Percentiles rank a stretch among this genome's conserved stretches.
These are phyloP conservation scores for Passer domesticus DNA, from an alignment of 2,113 vertebrate genomes.

Conservation along the genomic window DNA sequence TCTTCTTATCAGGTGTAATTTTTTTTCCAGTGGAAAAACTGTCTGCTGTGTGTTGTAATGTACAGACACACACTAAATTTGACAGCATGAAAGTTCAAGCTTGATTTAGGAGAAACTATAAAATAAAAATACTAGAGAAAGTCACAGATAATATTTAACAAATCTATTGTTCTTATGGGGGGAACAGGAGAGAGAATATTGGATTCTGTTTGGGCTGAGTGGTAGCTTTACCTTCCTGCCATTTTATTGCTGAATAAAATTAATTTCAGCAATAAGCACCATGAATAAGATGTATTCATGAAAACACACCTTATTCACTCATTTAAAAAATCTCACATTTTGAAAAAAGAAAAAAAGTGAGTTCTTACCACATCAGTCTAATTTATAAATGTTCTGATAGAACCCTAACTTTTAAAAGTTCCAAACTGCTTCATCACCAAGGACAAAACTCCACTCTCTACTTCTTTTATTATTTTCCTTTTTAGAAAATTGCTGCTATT, in stretches of 20 bases:
- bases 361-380: neutral
- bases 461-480: neutral
- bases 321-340: neutral
- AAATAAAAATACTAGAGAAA: neutral
- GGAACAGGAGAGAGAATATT: neutral
- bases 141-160: neutral
- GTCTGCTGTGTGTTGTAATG: neutral
- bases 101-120: neutral
- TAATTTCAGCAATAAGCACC: no score
- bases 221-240: neutral
- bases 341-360: neutral
- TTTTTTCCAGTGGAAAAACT: neutral
- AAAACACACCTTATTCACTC: neutral
- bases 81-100: neutral
- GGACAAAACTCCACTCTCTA: neutral
- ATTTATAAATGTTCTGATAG: neutral
- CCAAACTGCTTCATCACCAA: neutral
- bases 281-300: neutral
- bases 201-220: neutral
- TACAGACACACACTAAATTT: neutral
- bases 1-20: conserved; percentile 5
- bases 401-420: neutral
- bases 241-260: neutral
- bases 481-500: neutral
- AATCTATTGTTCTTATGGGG: neutral